These are phyloP conservation scores for Sander vitreus DNA, from an alignment of 2,113 vertebrate genomes.

Conservation along the genomic window DNA sequence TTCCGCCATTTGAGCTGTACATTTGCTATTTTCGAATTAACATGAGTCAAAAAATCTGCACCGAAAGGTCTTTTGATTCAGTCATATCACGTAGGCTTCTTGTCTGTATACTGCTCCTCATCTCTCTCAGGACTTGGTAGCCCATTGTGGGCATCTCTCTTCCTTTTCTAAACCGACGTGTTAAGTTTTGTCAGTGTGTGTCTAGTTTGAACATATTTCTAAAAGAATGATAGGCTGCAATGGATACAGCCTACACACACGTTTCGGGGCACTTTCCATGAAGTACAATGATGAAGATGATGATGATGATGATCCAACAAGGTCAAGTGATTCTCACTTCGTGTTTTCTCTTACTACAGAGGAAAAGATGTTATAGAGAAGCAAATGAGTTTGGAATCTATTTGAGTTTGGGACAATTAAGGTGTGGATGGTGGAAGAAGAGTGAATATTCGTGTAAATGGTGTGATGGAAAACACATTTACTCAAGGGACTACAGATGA, in stretches of 20 bases:
- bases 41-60: neutral
- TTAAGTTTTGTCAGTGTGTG: neutral
- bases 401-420: neutral
- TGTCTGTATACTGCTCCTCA: slow-evolving; percentile 9
- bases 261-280: neutral
- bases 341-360: neutral
- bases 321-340: neutral
- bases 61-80: slow-evolving; percentile 27
- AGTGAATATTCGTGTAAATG: neutral
- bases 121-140: slow-evolving; percentile 4
- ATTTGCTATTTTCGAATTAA: slow-evolving; percentile 25
- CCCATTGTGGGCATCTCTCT: slow-evolving; percentile 1
- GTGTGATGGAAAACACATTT: too few relatives aligned
- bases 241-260: neutral
- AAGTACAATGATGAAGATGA: neutral
- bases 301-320: neutral
- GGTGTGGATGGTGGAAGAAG: neutral
- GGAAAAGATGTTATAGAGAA: neutral
- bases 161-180: neutral
- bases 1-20: slow-evolving; percentile 5
- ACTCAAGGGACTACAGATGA: too few relatives aligned
- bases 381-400: neutral
- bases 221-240: neutral
- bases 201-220: neutral
- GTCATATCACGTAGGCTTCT: slow-evolving; percentile 18